Evolutionary conservation across 2,888 invertebrate genomes (phyloP).

Genomic region (Anticlea derivata): DNA sequence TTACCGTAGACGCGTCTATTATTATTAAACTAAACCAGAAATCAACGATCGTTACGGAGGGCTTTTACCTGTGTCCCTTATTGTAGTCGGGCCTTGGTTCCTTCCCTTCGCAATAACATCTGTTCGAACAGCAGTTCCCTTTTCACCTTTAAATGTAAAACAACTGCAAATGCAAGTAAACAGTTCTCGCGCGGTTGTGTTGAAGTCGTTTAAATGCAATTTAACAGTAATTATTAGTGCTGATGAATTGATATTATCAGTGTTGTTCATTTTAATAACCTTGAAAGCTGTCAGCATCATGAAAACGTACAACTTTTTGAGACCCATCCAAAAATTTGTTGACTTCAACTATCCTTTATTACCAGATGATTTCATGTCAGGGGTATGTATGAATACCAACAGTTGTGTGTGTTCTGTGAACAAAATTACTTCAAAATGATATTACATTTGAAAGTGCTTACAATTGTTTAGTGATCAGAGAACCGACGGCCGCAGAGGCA

Average conservation of each 20-base stretch:
- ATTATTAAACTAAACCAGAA: slow-evolving; percentile 8
- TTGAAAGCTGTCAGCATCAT: slow-evolving; percentile 47
- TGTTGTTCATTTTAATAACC: slow-evolving; percentile 46
- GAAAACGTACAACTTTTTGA: slow-evolving; percentile 46
- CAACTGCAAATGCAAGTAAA: slow-evolving; percentile 43
- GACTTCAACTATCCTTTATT: slow-evolving; percentile 53
- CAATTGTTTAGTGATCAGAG: no score
- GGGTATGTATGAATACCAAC: slow-evolving; percentile 35
- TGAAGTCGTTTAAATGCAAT: slow-evolving; percentile 30
- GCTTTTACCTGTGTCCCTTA: slow-evolving; percentile 62
- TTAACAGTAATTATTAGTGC: slow-evolving; percentile 30
- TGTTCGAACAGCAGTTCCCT: slow-evolving; percentile 37
- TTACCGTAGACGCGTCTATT: slow-evolving; percentile 2
- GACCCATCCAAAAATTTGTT: slow-evolving; percentile 47
- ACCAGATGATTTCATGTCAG: slow-evolving; percentile 43
- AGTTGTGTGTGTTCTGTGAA: background rate
- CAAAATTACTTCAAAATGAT: no score
- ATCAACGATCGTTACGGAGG: slow-evolving; percentile 15
- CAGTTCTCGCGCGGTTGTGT: slow-evolving; percentile 34
- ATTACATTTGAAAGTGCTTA: no score
- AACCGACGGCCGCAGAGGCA: no score
- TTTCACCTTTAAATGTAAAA: slow-evolving; percentile 30
- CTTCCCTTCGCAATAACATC: slow-evolving; percentile 38
- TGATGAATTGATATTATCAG: slow-evolving; percentile 42
- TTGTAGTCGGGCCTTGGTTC: slow-evolving; percentile 14